phyloP scores from a whole-genome alignment of 2,888 invertebrate genomes.

The Atrina japonica region DNA sequence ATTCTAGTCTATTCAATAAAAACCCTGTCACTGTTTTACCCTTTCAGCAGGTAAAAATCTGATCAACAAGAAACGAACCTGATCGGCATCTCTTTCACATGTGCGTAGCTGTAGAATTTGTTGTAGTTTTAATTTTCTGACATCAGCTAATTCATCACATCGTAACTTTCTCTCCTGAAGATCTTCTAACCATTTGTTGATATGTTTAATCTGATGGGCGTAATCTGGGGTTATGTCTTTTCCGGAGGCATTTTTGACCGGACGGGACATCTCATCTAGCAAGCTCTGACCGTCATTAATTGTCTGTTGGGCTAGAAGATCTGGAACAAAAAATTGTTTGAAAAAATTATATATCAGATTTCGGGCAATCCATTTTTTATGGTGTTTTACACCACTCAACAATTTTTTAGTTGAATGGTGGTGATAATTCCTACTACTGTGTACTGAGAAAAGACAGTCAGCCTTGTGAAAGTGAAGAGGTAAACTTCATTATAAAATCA shows the following conservation, averaged over 20 bases:
- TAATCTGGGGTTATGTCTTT: conserved; percentile 85
- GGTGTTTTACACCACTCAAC: background rate
- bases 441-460: too few relatives aligned
- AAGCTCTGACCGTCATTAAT: conserved; percentile 89
- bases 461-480: too few relatives aligned
- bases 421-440: too few relatives aligned
- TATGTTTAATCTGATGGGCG: conserved; percentile 84
- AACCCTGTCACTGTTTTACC: too few relatives aligned
- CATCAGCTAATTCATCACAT: conserved; percentile 86
- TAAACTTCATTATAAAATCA: too few relatives aligned
- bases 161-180: conserved; percentile 87
- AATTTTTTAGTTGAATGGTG: too few relatives aligned
- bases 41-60: too few relatives aligned
- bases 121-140: conserved; percentile 89
- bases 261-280: conserved; percentile 89
- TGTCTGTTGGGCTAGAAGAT: conserved; percentile 86
- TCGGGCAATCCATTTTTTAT: background rate
- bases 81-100: conserved; percentile 89
- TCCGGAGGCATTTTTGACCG: conserved; percentile 89
- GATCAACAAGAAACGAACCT: too few relatives aligned
- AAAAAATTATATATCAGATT: background rate
- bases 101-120: conserved; percentile 88
- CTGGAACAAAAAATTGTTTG: conserved; percentile 79
- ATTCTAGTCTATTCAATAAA: background rate
- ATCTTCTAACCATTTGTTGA: conserved; percentile 87